These are phyloP conservation scores for Andricus curvator DNA, from an alignment of 2,888 invertebrate species.

Conservation along the genomic window DNA sequence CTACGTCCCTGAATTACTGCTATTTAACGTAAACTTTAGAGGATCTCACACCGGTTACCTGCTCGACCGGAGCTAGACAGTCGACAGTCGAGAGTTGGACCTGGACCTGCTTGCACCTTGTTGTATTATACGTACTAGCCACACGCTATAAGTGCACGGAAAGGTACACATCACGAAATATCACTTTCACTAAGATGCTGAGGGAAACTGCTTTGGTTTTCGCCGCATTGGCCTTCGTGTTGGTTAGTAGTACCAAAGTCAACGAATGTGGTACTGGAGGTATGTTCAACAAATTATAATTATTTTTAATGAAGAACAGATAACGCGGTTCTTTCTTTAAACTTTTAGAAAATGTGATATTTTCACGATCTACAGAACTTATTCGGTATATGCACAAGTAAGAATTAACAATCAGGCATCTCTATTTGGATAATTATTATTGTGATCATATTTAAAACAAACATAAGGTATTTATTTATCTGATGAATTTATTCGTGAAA, in stretches of 20 bases:
- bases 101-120: neutral
- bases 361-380: too few species aligned
- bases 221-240: conserved; percentile 58
- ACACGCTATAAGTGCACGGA: neutral
- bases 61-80: neutral
- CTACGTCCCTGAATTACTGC: neutral
- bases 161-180: neutral
- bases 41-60: neutral
- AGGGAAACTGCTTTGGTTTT: conserved; percentile 66
- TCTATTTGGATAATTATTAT: too few species aligned
- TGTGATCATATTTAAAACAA: too few species aligned
- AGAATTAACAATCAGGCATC: too few species aligned
- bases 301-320: too few species aligned
- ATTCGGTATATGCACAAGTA: too few species aligned
- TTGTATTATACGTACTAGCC: neutral
- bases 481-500: too few species aligned
- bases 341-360: too few species aligned
- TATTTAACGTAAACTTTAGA: neutral
- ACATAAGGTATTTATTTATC: too few species aligned
- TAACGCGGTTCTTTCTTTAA: too few species aligned
- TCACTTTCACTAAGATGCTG: conserved; percentile 69
- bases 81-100: conserved; percentile 8
- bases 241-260: conserved; percentile 63
- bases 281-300: neutral
- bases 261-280: neutral